Conservation (phyloP, 1,140 invertebrate species). For the Sarcophaga bullata region DNA sequence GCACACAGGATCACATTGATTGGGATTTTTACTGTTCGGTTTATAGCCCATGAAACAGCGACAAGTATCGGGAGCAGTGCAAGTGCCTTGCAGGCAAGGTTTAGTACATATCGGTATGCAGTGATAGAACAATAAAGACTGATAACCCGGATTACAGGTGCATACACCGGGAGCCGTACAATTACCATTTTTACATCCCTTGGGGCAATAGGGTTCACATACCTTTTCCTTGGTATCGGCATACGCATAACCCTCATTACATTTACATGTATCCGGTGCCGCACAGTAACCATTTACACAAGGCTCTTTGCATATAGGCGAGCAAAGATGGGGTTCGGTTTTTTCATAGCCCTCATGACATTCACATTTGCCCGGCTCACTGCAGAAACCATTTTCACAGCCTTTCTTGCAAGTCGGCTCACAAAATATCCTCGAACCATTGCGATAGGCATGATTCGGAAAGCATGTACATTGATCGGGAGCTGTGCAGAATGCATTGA, state of each 20-base stretch:
- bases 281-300: conserved; percentile 71
- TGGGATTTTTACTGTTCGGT: conserved; percentile 57
- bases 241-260: conserved; percentile 69
- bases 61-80: conserved; percentile 57
- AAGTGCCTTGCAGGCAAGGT: conserved; percentile 61
- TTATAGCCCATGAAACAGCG: conserved; percentile 57
- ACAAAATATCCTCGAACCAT: conserved; percentile 50
- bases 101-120: conserved; percentile 66
- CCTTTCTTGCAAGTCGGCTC: conserved; percentile 56
- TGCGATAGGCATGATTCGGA: conserved; percentile 52
- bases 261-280: conserved; percentile 70
- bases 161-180: conserved; percentile 68
- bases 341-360: conserved; percentile 57
- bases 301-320: conserved; percentile 67
- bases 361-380: conserved; percentile 54
- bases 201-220: conserved; percentile 55
- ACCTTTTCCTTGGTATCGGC: conserved; percentile 54
- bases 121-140: conserved; percentile 53
- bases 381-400: conserved; percentile 61
- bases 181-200: conserved; percentile 65
- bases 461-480: conserved; percentile 66
- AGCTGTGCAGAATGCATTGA: conserved; percentile 64
- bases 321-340: conserved; percentile 63
- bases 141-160: conserved; percentile 72
- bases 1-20: conserved; percentile 59